Evolutionary conservation across 2,888 invertebrate species (phyloP), one percentile per base, ranked within the genome.

Genomic region (Hedychridium roseum): DNA sequence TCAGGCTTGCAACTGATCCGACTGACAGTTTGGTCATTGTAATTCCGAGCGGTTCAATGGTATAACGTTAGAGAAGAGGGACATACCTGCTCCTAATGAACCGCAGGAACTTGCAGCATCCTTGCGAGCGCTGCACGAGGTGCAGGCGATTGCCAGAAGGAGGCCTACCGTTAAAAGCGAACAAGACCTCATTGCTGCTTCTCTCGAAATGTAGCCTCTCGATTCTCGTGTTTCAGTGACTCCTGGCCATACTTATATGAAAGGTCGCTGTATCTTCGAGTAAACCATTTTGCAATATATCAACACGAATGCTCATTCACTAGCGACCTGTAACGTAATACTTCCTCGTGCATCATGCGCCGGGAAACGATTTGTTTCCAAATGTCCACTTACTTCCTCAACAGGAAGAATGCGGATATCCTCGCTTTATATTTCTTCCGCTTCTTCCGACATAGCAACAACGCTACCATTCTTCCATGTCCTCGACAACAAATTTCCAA

Each of bases 31-130:
- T n/a, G n/a, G n/a, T n/a, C n/a, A n/a, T n/a, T n/a, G n/a, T n/a
- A n/a, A n/a, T n/a, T n/a, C n/a, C n/a, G n/a, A n/a, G n/a, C n/a
- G n/a, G n/a, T n/a, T n/a, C n/a, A n/a, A n/a, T n/a, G n/a, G n/a
- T n/a, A n/a, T n/a, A n/a, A n/a, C n/a, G n/a, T n/a, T n/a, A n/a
- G n/a, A 31, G 15, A 14, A 3, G 6, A 31, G 30, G 11, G 0
- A 9, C 32, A 6, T 60, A 63, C 63, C 63, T 56, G 52, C 11
- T 37, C 64, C 60, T 15, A 68, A 49, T 26, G 32, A 32, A 20
- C 66, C 66, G 34, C 66, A 62, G 2, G 18, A n/a, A n/a, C n/a
- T n/a, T 30, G n/a, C 56, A 31, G 31, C 40, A 54, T 31, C 39
- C 1, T 38, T 44, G 16, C 36, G 12, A 9, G 51, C 50, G n/a